Evolutionary conservation across 2,797 vertebrate genomes (phyloP).

Genomic region (Tokudaia muenninki): DNA sequence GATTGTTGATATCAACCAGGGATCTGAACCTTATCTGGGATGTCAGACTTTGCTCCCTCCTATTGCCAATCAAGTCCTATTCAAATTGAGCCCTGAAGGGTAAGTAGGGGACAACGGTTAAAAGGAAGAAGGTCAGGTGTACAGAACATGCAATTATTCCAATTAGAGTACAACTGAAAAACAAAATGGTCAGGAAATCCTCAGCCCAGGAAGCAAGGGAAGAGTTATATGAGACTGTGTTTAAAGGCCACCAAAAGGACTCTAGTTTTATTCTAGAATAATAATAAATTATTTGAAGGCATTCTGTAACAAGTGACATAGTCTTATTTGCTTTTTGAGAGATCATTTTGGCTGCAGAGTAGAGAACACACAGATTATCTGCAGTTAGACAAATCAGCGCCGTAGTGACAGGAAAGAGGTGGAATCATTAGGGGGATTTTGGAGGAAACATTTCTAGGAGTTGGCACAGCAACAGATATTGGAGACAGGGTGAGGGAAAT

Average conservation of each 20-base stretch:
- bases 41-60: not conserved
- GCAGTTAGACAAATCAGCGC: conserved; percentile 20
- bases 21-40: conserved; percentile 22
- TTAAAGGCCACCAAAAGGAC: not conserved
- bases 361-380: conserved; percentile 3
- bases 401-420: not conserved
- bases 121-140: conserved; percentile 7
- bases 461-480: not conserved
- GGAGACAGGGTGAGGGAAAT: not conserved
- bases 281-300: not conserved
- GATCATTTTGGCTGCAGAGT: conserved; percentile 28
- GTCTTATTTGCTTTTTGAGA: conserved; percentile 36
- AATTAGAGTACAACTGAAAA: conserved; percentile 27
- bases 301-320: conserved; percentile 1
- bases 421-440: conserved; percentile 25
- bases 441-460: conserved; percentile 29
- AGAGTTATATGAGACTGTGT: not conserved
- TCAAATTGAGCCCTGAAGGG: not conserved
- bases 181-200: conserved; percentile 39
- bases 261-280: conserved; percentile 17
- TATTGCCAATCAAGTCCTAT: not conserved
- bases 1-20: conserved; percentile 1
- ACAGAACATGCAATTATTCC: not conserved
- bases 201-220: not conserved
- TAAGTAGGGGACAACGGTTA: conserved; percentile 55